Evolutionary conservation across 2,888 invertebrate genomes (phyloP), one percentile per base, ranked within the genome.

Genomic region (Nephrotoma appendiculata): DNA sequence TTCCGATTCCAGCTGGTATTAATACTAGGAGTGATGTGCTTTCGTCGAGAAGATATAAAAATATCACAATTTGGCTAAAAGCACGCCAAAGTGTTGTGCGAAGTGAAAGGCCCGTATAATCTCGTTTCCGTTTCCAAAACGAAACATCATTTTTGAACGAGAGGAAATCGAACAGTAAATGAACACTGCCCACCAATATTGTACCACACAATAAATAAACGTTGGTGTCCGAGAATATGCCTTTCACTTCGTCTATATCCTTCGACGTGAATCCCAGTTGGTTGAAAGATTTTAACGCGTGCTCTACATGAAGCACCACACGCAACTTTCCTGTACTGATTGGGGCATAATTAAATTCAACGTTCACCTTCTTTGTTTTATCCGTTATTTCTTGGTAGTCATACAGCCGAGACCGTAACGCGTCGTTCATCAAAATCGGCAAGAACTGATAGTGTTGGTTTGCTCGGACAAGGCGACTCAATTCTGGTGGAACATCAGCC

Each of bases 141-240:
- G 94, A 94, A 0, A 99, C 96, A 90, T 99, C 99, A 91, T 98
- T 99, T 93, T 99, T 99, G 91, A 99, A 98, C 0, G 99, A 98
- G 86, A 99, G 92, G 90, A 99, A 98, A 91, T 99, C 99, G 90
- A 99, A 98, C 71, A 99, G 92, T 92, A 99, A 98, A 94, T 99
- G 99, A 90, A 97, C 93, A 88, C 98, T 96, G 52, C 98, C 96
- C 88, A 99, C 96, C 89, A 96, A 93, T 88, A 99, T 95, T 1
- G 99, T 99, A 87, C 96, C 94, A 88, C 97, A 96, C 83, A 99
- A 92, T 87, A 99, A 93, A 91, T 97, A 98, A 83, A 99, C 93
- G 91, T 98, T 99, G 0, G 98, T 99, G 90, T 99, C 99, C 0
- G 97, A 96, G 92, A 99, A 98, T 89, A 99, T 96, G 86, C 97